Percentiles rank a stretch among this genome's conserved stretches.
phyloP scores from a whole-genome alignment of 2,797 vertebrate genomes.

The Crocodylus rhombifer region DNA sequence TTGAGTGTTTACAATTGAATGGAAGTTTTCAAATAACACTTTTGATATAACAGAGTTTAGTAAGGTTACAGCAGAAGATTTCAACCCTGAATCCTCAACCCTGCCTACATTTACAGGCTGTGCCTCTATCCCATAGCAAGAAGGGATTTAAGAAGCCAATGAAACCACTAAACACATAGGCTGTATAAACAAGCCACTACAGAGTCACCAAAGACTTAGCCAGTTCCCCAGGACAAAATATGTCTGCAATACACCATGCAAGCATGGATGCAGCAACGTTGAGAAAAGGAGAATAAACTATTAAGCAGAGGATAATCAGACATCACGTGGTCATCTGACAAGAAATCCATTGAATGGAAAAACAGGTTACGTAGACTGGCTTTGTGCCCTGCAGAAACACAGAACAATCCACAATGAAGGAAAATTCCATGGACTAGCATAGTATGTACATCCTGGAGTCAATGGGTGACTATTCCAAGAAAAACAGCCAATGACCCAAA shows the following conservation, averaged over 20 bases:
- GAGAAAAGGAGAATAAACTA: constrained; percentile 47
- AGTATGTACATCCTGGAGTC: constrained; percentile 68
- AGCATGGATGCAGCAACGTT: neutral
- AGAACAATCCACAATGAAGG: constrained; percentile 53
- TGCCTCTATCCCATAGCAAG: neutral
- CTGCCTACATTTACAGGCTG: constrained; percentile 7
- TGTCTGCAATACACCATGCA: neutral
- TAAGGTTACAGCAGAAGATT: constrained; percentile 5
- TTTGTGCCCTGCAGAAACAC: constrained; percentile 59
- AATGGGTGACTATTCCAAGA: constrained; percentile 71
- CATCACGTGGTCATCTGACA: constrained; percentile 34
- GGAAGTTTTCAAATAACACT: neutral
- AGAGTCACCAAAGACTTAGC: neutral
- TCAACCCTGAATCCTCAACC: constrained; percentile 19
- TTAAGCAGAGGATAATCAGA: constrained; percentile 48
- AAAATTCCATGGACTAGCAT: constrained; percentile 75
- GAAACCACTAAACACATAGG: constrained; percentile 64
- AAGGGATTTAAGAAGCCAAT: constrained; percentile 58
- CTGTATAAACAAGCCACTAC: constrained; percentile 46
- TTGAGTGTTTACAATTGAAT: neutral
- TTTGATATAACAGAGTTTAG: neutral
- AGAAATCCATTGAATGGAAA: constrained; percentile 56
- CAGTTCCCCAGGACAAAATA: constrained; percentile 11
- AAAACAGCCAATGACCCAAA: constrained; percentile 77
- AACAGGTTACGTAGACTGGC: constrained; percentile 62